A percentile compares a stretch with the other conserved stretches of the same genome.
These are phyloP conservation scores for Phorcus lineatus DNA, from an alignment of 2,888 invertebrate genomes.

Conservation along the genomic window DNA sequence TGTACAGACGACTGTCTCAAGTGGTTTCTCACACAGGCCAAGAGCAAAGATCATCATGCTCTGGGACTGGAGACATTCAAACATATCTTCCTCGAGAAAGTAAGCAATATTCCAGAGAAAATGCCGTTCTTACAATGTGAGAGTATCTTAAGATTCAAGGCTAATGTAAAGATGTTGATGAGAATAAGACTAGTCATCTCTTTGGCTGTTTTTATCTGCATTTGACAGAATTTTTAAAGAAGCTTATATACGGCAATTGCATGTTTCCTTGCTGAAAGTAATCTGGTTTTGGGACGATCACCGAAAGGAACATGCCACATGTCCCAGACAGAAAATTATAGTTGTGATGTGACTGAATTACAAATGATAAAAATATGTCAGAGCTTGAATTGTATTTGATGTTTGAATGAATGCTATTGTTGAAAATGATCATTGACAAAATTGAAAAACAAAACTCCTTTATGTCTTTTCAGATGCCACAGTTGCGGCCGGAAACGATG, in stretches of 20 bases:
- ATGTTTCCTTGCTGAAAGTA: too few species aligned
- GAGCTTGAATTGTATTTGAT: too few species aligned
- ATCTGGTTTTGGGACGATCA: too few species aligned
- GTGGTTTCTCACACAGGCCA: constrained; percentile 93
- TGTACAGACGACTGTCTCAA: constrained; percentile 94
- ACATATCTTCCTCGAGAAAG: constrained; percentile 89
- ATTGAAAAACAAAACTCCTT: too few species aligned
- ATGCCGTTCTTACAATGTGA: too few species aligned
- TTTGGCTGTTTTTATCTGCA: too few species aligned
- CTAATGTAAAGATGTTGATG: not conserved
- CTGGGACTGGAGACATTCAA: constrained; percentile 90
- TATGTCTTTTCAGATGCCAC: constrained; percentile 80
- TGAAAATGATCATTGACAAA: too few species aligned
- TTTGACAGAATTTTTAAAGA: too few species aligned
- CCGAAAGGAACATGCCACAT: too few species aligned
- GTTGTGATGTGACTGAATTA: not conserved
- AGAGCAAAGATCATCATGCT: constrained; percentile 91
- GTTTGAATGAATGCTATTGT: too few species aligned
- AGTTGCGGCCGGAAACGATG: constrained; percentile 90
- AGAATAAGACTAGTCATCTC: not conserved
- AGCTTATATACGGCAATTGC: too few species aligned
- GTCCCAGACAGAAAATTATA: too few species aligned
- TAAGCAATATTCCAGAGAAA: constrained; percentile 37
- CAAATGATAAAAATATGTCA: not conserved
- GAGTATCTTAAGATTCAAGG: not conserved